Conservation (phyloP, 2,797 vertebrate genomes). For the Apodemus agrarius region DNA sequence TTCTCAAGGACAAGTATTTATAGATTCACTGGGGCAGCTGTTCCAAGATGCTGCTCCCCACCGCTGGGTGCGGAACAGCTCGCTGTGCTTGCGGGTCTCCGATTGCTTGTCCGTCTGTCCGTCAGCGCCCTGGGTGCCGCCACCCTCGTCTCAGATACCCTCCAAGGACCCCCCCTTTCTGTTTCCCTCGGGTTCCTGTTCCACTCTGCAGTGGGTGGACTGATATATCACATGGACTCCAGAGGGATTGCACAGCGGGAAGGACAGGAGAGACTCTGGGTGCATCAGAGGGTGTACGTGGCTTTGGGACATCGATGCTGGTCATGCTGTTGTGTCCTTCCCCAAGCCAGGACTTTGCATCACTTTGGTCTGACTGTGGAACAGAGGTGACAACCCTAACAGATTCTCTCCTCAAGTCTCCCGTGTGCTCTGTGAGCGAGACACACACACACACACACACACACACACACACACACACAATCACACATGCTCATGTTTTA, state of each 20-base stretch:
- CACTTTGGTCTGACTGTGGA: neutral
- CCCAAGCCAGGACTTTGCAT: neutral
- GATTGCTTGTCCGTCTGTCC: neutral
- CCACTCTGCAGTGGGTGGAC: neutral
- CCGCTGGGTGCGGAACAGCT: neutral
- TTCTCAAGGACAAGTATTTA: conserved; percentile 47
- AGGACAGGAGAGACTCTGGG: neutral
- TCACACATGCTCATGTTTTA: neutral
- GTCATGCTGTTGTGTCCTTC: neutral
- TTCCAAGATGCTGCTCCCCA: neutral
- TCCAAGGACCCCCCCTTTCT: neutral
- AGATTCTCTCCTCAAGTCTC: neutral
- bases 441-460: too few relatives aligned
- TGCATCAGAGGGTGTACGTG: neutral
- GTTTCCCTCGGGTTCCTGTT: neutral
- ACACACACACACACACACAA: too few relatives aligned
- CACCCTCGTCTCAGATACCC: fast-evolving
- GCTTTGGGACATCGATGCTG: neutral
- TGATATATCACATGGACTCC: neutral
- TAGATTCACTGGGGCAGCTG: neutral
- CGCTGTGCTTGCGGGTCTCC: neutral
- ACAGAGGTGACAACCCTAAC: neutral
- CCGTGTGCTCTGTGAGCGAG: neutral
- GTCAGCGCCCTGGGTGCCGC: neutral
- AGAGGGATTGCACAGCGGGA: neutral